phyloP scores from a whole-genome alignment of 2,888 invertebrate genomes.

The Limenitis camilla region DNA sequence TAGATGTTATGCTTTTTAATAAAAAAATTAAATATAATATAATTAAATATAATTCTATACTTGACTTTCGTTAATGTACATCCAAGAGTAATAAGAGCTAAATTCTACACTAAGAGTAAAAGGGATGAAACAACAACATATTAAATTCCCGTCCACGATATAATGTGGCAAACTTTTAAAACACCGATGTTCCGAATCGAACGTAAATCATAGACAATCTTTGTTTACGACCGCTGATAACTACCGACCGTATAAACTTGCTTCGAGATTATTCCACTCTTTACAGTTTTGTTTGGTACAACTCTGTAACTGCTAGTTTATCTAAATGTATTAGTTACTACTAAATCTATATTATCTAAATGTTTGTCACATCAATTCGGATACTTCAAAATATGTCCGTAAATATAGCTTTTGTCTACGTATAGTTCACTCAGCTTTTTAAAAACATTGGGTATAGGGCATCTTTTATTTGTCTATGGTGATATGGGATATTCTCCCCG shows the following conservation, averaged over 20 bases:
- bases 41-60: too few species aligned
- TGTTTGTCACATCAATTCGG: too few species aligned
- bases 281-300: slow-evolving; percentile 3
- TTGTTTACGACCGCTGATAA: slow-evolving; percentile 43
- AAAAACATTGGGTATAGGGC: too few species aligned
- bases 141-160: not conserved
- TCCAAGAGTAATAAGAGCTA: not conserved
- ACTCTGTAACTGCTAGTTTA: not conserved
- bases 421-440: too few species aligned
- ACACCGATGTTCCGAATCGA: slow-evolving; percentile 20
- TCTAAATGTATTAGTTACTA: not conserved
- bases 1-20: too few species aligned
- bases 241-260: slow-evolving; percentile 14
- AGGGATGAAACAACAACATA: not conserved
- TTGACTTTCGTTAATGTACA: too few species aligned
- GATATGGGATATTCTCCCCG: too few species aligned
- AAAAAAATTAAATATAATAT: too few species aligned
- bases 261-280: slow-evolving; percentile 12
- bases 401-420: too few species aligned
- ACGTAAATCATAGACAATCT: slow-evolving; percentile 41
- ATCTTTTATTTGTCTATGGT: too few species aligned
- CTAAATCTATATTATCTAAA: too few species aligned
- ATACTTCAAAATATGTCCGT: too few species aligned
- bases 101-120: not conserved
- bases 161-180: slow-evolving; percentile 16